Base-by-base conservation (phyloP, 2,113 vertebrate species). In the Ranitomeya imitator region DNA sequence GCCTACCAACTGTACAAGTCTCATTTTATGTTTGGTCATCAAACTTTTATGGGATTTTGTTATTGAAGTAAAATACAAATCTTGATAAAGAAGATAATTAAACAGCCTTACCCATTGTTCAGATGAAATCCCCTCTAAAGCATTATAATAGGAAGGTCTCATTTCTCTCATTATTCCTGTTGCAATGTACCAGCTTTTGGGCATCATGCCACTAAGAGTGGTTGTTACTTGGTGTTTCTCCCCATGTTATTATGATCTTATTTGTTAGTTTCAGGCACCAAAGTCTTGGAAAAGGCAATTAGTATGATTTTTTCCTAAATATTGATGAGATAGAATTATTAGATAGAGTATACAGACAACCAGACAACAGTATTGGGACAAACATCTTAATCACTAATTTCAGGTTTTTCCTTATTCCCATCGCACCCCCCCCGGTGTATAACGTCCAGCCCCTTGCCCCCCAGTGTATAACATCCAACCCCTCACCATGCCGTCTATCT, bases 1-100 rank as follows among this genome's bases (percentile, higher is more conserved):
- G 90, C 90, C 94, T 87, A 90, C 94, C 94, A 94, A 92, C 94
- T 94, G 93, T 90, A 93, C 92, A 90, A 86, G 60, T 65, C 67
- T 55, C 45, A 78, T 54, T 86, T 61, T 86, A 54, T 79, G 85
- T 84, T 84, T 71, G 63, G 63, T 84, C 82, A 84, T 84, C 63
- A 84, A 84, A 84, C 23, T 85, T 85, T 85, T 85, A 85, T 76
- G 26, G 10, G 16, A 23, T 73, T 71, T 45, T 73, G 52, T 37
- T 21, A 45, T 15, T 37, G 69, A 60, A 74, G 76, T 74, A 76
- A 59, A 85, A 74, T 60, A 85, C 37, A 21, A 85, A 85, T 85
- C 26, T 85, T 74, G 83, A 57, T 85, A 59, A 76, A 85, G 18
- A 85, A 74, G 54, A 31, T 57, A 59, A n/a, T 23, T 16, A 61